A percentile compares a stretch with the other conserved stretches of the same genome.
These are phyloP conservation scores for Cantharis nigra DNA, from an alignment of 2,888 invertebrate species.

Conservation along the genomic window DNA sequence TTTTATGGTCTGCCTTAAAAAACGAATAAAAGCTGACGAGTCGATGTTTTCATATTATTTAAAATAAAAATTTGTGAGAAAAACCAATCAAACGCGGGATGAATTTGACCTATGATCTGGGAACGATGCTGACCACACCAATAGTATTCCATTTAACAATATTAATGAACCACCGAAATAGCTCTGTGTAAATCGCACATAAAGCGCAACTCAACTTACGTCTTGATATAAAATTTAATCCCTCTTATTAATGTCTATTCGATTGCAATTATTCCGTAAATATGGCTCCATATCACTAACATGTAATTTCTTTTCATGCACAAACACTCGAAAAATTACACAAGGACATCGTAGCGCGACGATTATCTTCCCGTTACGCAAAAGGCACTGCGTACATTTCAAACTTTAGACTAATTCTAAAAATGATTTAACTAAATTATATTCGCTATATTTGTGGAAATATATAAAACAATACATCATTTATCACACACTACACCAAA, in stretches of 20 bases:
- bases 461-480: constrained; percentile 55
- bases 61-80: constrained; percentile 11
- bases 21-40: background rate
- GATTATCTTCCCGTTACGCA: background rate
- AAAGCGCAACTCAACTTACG: constrained; percentile 42
- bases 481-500: constrained; percentile 61
- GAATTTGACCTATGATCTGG: constrained; percentile 31
- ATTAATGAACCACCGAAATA: constrained; percentile 6
- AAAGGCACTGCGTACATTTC: background rate
- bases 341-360: constrained; percentile 4
- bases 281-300: constrained; percentile 64
- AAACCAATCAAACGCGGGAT: constrained; percentile 13
- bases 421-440: background rate
- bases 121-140: constrained; percentile 18
- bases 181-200: background rate
- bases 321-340: constrained; percentile 32
- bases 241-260: constrained; percentile 30
- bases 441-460: background rate
- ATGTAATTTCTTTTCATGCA: constrained; percentile 21
- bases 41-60: background rate
- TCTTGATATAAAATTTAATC: constrained; percentile 45
- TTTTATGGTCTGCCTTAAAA: background rate
- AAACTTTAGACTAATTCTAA: background rate
- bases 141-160: constrained; percentile 3
- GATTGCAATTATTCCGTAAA: constrained; percentile 58